Conservation (phyloP, 2,888 invertebrate genomes). For the Eurois occulta region DNA sequence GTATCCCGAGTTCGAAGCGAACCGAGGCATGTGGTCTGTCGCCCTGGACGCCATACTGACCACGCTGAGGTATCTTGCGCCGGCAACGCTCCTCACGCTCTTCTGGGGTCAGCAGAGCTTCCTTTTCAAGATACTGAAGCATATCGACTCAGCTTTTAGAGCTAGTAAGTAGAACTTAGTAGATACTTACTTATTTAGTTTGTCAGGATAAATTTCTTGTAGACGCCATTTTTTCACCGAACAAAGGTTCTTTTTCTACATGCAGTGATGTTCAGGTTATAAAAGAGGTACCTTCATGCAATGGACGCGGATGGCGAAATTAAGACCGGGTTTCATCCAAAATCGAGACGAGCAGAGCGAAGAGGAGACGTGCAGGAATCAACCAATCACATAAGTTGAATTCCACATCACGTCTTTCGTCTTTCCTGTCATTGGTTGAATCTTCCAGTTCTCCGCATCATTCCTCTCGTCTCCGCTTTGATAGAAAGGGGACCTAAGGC, state of each 20-base stretch:
- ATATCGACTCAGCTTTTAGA: conserved; percentile 89
- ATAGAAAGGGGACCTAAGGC: not conserved
- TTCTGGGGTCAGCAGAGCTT: conserved; percentile 90
- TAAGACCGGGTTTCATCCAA: not conserved
- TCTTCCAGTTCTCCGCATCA: not conserved
- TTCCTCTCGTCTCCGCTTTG: not conserved
- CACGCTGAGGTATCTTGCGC: conserved; percentile 90
- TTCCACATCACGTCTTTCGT: not conserved
- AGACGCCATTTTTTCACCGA: not conserved
- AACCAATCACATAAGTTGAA: not conserved
- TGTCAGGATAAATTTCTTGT: not conserved
- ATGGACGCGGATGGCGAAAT: not conserved
- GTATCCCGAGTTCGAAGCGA: conserved; percentile 84
- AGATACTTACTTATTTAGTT: not conserved
- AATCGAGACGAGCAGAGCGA: not conserved
- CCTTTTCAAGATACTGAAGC: conserved; percentile 87
- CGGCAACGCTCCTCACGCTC: conserved; percentile 89
- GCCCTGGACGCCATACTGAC: conserved; percentile 86
- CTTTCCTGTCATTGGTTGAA: not conserved
- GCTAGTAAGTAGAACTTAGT: conserved; percentile 83
- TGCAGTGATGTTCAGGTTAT: not conserved
- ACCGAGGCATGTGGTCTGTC: conserved; percentile 88
- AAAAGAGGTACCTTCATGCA: not conserved
- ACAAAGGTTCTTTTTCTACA: not conserved
- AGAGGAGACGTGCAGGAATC: not conserved